Evolutionary conservation across 2,797 vertebrate genomes (phyloP).

Genomic region (Peromyscus attwateri): DNA sequence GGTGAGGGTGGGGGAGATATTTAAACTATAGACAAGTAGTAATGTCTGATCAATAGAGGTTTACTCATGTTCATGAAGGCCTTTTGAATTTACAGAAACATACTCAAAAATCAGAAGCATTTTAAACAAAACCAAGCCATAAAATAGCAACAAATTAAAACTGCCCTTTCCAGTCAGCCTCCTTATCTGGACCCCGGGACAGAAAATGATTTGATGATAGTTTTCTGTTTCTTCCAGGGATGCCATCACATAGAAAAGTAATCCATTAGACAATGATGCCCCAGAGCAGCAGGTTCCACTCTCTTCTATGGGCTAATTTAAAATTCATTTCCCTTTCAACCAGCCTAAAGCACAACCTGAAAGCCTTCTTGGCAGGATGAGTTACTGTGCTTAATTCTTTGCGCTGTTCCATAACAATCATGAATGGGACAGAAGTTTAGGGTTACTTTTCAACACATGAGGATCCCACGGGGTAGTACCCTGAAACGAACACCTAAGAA

Average conservation of each 20-base stretch:
- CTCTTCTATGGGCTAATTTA: slow-evolving; percentile 1
- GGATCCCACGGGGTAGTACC: slow-evolving; percentile 10
- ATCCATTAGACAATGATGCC: slow-evolving; percentile 5
- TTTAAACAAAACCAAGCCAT: slow-evolving; percentile 49
- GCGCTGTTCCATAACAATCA: background rate
- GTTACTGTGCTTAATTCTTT: slow-evolving; percentile 10
- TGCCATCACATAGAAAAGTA: slow-evolving; percentile 41
- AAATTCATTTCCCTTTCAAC: slow-evolving; percentile 39
- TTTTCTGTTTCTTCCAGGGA: slow-evolving; percentile 57
- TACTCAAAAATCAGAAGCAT: slow-evolving; percentile 26
- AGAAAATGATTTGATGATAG: slow-evolving; percentile 13
- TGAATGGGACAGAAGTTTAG: slow-evolving; percentile 32
- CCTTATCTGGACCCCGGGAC: background rate
- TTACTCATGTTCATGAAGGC: background rate
- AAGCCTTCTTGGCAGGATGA: slow-evolving; percentile 31
- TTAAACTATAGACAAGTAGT: slow-evolving; percentile 10
- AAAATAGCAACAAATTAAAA: slow-evolving; percentile 62
- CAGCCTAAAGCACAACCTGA: slow-evolving; percentile 17
- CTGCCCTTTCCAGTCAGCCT: background rate
- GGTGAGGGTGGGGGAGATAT: background rate
- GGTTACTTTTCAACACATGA: slow-evolving; percentile 58
- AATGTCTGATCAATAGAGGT: background rate
- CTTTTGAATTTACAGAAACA: slow-evolving; percentile 38
- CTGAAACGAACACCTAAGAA: slow-evolving; percentile 9
- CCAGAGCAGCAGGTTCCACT: slow-evolving; percentile 27